A percentile compares a stretch with the other conserved stretches of the same genome.
Evolutionary conservation across 2,113 vertebrate genomes (phyloP).

Genomic region (Natator depressus): DNA sequence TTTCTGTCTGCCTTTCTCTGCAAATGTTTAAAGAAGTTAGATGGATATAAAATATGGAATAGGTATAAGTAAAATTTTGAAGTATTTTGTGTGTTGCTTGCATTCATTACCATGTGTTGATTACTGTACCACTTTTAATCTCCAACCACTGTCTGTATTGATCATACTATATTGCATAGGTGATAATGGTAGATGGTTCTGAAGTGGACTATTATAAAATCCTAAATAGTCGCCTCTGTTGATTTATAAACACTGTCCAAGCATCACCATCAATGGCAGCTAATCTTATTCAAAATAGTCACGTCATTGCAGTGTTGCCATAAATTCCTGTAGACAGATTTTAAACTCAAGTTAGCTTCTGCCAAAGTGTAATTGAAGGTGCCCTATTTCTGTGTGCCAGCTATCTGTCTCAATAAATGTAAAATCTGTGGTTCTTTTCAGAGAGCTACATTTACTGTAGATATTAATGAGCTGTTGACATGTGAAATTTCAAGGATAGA

Average conservation of each 20-base stretch:
- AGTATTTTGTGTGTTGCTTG: slow-evolving; percentile 49
- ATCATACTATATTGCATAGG: slow-evolving; percentile 69
- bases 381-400: slow-evolving; percentile 73
- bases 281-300: slow-evolving; percentile 80
- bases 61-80: not conserved
- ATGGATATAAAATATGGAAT: not conserved
- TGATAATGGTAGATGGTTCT: slow-evolving; percentile 69
- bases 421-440: slow-evolving; percentile 74
- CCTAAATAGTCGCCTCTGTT: slow-evolving; percentile 60
- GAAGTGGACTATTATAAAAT: slow-evolving; percentile 73
- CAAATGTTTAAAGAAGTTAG: not conserved
- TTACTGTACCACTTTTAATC: slow-evolving; percentile 69
- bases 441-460: slow-evolving; percentile 74
- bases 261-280: slow-evolving; percentile 67
- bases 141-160: slow-evolving; percentile 60
- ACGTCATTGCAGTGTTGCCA: slow-evolving; percentile 72
- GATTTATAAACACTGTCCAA: slow-evolving; percentile 74
- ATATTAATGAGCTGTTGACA: slow-evolving; percentile 81
- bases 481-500: slow-evolving; percentile 79
- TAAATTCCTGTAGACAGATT: slow-evolving; percentile 76
- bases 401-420: slow-evolving; percentile 78
- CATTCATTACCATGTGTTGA: slow-evolving; percentile 56
- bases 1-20: not conserved
- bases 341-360: slow-evolving; percentile 80
- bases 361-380: slow-evolving; percentile 78